phyloP scores from a whole-genome alignment of 2,888 invertebrate species.

The Athalia circularis region DNA sequence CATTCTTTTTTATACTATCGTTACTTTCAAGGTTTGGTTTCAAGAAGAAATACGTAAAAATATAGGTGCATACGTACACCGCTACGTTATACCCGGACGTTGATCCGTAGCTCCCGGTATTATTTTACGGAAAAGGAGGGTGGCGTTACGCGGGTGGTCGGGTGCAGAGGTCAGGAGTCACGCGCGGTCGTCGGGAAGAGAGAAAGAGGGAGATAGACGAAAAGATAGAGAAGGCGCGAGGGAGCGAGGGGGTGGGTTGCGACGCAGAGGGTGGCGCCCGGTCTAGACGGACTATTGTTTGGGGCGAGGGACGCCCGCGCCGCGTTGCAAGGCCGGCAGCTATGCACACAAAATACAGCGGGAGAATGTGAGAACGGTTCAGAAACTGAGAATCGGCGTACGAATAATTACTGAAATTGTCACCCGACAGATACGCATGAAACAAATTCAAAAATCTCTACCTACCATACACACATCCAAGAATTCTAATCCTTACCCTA shows the following conservation, averaged over 20 bases:
- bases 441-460: no score
- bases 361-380: background rate
- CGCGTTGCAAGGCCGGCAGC: conserved; percentile 14
- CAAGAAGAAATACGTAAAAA: no score
- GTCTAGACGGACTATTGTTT: conserved; percentile 47
- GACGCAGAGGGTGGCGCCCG: conserved; percentile 28
- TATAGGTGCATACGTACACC: no score
- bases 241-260: conserved; percentile 39
- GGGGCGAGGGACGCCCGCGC: conserved; percentile 32
- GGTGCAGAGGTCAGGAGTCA: conserved; percentile 49
- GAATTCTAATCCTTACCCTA: no score
- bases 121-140: conserved; percentile 27
- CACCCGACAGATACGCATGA: no score
- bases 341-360: background rate
- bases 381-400: background rate
- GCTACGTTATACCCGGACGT: conserved; percentile 21
- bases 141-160: conserved; percentile 24
- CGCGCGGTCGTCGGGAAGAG: conserved; percentile 41
- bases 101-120: conserved; percentile 16
- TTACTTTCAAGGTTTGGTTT: no score
- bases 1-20: no score
- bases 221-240: background rate
- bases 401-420: no score
- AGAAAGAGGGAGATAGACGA: conserved; percentile 17
- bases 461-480: no score